phyloP scores from a whole-genome alignment of 2,888 invertebrate genomes.

The Scaptomyza reducta region DNA sequence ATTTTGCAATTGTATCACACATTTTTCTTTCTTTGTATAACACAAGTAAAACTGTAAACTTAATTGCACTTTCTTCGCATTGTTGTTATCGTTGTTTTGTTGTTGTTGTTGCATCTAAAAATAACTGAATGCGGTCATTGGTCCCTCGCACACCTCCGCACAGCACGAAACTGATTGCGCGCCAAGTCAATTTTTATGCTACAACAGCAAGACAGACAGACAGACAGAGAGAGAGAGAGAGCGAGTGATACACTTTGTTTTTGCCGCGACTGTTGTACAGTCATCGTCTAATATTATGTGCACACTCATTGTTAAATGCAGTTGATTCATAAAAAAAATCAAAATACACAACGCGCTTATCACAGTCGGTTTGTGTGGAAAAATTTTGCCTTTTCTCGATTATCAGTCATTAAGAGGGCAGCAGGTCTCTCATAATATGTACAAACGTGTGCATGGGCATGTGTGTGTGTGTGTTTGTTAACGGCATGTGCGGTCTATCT shows the following conservation, averaged over 20 bases:
- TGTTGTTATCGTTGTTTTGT: slow-evolving; percentile 34
- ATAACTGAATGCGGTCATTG: slow-evolving; percentile 78
- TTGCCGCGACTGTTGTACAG: slow-evolving; percentile 45
- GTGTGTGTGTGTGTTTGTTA: slow-evolving; percentile 4
- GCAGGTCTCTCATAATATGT: slow-evolving; percentile 14
- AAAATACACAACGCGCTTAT: slow-evolving; percentile 31
- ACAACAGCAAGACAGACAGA: slow-evolving; percentile 17
- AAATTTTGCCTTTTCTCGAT: slow-evolving; percentile 42
- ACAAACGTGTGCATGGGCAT: not conserved
- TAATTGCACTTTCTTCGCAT: slow-evolving; percentile 73
- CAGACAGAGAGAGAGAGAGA: slow-evolving; percentile 2
- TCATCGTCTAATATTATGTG: slow-evolving; percentile 35
- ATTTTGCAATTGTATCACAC: slow-evolving; percentile 35
- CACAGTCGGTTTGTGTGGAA: slow-evolving; percentile 43
- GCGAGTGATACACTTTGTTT: not conserved
- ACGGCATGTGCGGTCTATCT: slow-evolving; percentile 33
- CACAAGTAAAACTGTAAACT: slow-evolving; percentile 44
- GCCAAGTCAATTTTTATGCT: slow-evolving; percentile 64
- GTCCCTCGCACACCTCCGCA: slow-evolving; percentile 57
- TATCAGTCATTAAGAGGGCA: slow-evolving; percentile 44
- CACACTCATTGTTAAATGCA: slow-evolving; percentile 25
- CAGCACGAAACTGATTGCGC: slow-evolving; percentile 49
- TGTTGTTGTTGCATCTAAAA: slow-evolving; percentile 57
- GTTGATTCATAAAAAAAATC: slow-evolving; percentile 57
- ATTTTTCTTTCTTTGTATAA: slow-evolving; percentile 23